Percentiles rank a stretch among this genome's conserved stretches.
Evolutionary conservation across 2,113 vertebrate genomes (phyloP).

Genomic region (Chroicocephalus ridibundus): DNA sequence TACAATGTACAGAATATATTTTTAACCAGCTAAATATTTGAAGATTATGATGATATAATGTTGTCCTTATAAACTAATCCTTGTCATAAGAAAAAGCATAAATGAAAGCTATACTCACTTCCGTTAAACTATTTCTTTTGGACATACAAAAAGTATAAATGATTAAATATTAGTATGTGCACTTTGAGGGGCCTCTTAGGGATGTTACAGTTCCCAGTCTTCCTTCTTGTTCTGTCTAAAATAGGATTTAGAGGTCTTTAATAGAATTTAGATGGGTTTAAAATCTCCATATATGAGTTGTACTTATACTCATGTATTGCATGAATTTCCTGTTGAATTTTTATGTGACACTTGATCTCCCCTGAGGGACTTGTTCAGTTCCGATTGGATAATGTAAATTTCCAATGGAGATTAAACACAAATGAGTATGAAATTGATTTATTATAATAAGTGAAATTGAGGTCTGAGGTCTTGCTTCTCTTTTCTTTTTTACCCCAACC

Average conservation of each 20-base stretch:
- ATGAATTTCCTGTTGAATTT: conserved; percentile 80
- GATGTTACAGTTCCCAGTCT: conserved; percentile 53
- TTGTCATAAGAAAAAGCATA: conserved; percentile 35
- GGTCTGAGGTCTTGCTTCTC: conserved; percentile 55
- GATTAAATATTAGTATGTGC: conserved; percentile 70
- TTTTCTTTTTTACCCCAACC: conserved; percentile 45
- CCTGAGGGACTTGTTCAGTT: conserved; percentile 64
- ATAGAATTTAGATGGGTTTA: conserved; percentile 76
- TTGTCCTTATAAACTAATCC: conserved; percentile 48
- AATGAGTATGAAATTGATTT: conserved; percentile 79
- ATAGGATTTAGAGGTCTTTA: conserved; percentile 74
- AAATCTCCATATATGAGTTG: conserved; percentile 70
- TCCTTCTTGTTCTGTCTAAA: conserved; percentile 70
- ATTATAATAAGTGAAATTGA: conserved; percentile 76
- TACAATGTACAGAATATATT: not conserved
- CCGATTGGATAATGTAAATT: conserved; percentile 78
- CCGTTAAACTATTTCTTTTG: conserved; percentile 63
- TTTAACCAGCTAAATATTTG: not conserved
- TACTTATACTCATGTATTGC: conserved; percentile 71
- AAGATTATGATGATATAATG: not conserved
- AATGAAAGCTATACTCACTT: conserved; percentile 39
- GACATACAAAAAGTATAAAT: conserved; percentile 57
- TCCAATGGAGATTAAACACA: conserved; percentile 76
- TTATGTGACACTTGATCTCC: conserved; percentile 74
- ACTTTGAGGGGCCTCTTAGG: conserved; percentile 63